Evolutionary conservation across 2,888 invertebrate genomes (phyloP), one percentile per base, ranked within the genome.

Genomic region (Calameuta filiformis): DNA sequence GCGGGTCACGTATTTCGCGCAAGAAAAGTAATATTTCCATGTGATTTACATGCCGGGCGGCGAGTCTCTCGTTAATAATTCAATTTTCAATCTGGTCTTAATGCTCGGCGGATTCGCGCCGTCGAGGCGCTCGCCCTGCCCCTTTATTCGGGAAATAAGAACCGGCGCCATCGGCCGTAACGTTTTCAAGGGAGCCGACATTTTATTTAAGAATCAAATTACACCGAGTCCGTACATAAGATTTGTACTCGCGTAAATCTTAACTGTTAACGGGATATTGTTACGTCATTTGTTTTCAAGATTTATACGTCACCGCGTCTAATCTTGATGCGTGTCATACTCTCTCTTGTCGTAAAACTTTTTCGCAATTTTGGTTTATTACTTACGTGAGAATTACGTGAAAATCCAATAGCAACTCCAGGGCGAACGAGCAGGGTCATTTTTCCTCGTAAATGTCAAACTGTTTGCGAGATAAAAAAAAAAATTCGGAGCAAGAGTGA

Each of bases 11-110:
- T 83, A 81, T 83, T 79, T 78, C 56, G 77, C 79, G 69, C 73
- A 81, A 82, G 85, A 82, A 85, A 86, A 83, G 80, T 81, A 83
- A 86, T 85, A 85, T 87, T 86, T 85, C 81, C 82, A 84, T 84
- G 85, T 86, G 86, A 87, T 88, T 87, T 85, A 88, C 88, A 86
- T 86, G 83, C 85, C 83, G 77, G 78, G 84, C 85, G 83, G 79
- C 84, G 80, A 82, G 81, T 81, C 81, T 79, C 85, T 85, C 85
- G 81, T 87, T 86, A 86, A 88, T 88, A 87, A 88, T 88, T 87
- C 87, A 88, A 88, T 86, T 87, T 87, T 85, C 85, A 88, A 87
- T 88, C 86, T 85, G 85, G 80, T 81, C 83, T 84, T 87, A 84
- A 87, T 84, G 82, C 84, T 79, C 79, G 75, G 56, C 56, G 56